Conservation (phyloP, 2,888 invertebrate genomes). For the Ochlodes sylvanus region DNA sequence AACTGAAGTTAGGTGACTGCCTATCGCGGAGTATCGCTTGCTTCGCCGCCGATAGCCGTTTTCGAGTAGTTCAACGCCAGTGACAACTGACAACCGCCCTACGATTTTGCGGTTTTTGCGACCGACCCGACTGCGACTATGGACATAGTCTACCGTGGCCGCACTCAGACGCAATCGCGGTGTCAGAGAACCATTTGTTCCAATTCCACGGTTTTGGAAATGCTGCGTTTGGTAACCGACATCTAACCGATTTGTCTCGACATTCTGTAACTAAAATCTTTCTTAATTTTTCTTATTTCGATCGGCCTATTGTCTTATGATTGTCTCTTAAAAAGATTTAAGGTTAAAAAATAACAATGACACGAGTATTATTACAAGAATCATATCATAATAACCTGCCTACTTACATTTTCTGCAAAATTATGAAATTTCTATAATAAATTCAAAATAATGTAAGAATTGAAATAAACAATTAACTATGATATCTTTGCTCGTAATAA, state of each 20-base stretch:
- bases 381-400: no score
- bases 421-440: no score
- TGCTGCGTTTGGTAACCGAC: not conserved
- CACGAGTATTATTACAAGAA: no score
- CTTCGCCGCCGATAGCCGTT: slow-evolving; percentile 48
- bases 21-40: slow-evolving; percentile 44
- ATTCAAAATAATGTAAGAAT: no score
- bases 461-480: no score
- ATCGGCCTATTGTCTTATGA: not conserved
- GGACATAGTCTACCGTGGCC: slow-evolving; percentile 50
- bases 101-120: slow-evolving; percentile 3
- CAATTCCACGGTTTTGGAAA: slow-evolving; percentile 30
- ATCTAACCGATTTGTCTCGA: slow-evolving; percentile 1
- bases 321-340: not conserved
- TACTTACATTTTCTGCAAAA: no score
- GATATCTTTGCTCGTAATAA: no score
- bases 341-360: not conserved
- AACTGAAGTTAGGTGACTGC: slow-evolving; percentile 36
- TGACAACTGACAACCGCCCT: slow-evolving; percentile 7
- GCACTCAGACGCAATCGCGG: slow-evolving; percentile 34
- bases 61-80: not conserved
- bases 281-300: not conserved
- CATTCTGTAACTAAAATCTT: not conserved
- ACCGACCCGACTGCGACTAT: not conserved
- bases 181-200: slow-evolving; percentile 31